Conservation (phyloP, 2,888 invertebrate genomes). For the Rhingia rostrata region DNA sequence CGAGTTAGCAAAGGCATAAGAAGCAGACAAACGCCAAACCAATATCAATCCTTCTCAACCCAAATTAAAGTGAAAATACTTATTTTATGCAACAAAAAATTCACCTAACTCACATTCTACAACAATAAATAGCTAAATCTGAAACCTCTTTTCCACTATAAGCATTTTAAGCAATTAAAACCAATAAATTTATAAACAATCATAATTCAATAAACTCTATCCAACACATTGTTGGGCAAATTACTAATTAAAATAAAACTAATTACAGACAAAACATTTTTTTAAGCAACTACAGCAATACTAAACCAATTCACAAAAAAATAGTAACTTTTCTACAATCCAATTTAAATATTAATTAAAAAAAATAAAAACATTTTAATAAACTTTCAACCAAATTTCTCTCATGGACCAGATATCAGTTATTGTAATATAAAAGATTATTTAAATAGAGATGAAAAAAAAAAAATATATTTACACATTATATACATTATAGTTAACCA, state of each 20-base stretch:
- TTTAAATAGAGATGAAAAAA: conserved; percentile 44
- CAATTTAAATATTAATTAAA: conserved; percentile 7
- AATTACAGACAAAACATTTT: not conserved
- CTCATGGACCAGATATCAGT: conserved; percentile 72
- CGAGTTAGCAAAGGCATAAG: too few relatives aligned
- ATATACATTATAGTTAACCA: conserved; percentile 54
- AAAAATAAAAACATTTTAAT: conserved; percentile 25
- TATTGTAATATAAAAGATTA: conserved; percentile 46
- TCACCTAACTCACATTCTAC: not conserved
- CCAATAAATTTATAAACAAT: not conserved
- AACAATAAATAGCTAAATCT: not conserved
- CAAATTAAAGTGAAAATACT: too few relatives aligned
- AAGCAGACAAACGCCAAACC: too few relatives aligned
- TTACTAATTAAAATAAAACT: not conserved
- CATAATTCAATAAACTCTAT: not conserved
- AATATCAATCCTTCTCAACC: too few relatives aligned
- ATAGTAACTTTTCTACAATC: conserved; percentile 48
- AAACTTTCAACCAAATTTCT: conserved; percentile 28
- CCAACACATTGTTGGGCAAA: not conserved
- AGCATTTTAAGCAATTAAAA: conserved; percentile 1
- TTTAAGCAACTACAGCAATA: conserved; percentile 17
- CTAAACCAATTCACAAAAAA: conserved; percentile 39
- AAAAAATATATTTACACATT: conserved; percentile 62
- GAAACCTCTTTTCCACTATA: conserved; percentile 22
- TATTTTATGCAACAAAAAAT: too few relatives aligned